Evolutionary conservation across 2,113 vertebrate species (phyloP), one percentile per base, ranked within the genome.

Genomic region (Phalacrocorax carbo): DNA sequence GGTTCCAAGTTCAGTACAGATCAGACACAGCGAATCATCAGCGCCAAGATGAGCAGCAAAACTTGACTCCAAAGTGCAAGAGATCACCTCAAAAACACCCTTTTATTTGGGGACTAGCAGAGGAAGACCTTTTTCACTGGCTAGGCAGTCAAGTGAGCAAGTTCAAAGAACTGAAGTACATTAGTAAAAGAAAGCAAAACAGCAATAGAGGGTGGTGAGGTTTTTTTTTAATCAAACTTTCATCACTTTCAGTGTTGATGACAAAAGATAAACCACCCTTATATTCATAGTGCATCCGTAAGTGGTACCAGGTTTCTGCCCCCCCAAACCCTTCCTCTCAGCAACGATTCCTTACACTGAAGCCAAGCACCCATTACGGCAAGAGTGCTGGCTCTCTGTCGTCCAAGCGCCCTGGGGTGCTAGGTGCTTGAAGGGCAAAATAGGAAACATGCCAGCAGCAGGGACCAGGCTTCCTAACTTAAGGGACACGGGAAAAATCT

Each of bases 191-290:
- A 96, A 97, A 84, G 92, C 86, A 91, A 81, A 96, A 85, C 94
- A 96, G 94, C 91, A 91, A 21, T 81, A 90, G 82, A 94, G 96
- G 97, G 96, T 95, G 96, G 84, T 52, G 91, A 96, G 21, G 26
- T 38, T 42, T 44, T 80, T 73, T 93, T 96, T 95, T 94, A 96
- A 97, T 97, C 86, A 94, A 86, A n/a, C 71, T 89, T 97, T 70
- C 90, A 92, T 87, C 78, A 52, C 64, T 95, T 94, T 83, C 78
- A 75, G 68, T 61, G 73, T 70, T 91, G 90, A 93, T 84, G 73
- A 93, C 64, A 90, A 68, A 73, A 72, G 64, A 89, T 34, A 86
- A 66, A 86, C 85, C 93, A 91, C 95, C 95, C 94, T 96, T 34
- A 64, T 34, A 57, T 52, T 70, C 32, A 70, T 16, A 86, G 13